Percentiles rank a stretch among this genome's conserved stretches.
These are phyloP conservation scores for Hypercompe scribonia DNA, from an alignment of 2,888 invertebrate species.

Conservation along the genomic window DNA sequence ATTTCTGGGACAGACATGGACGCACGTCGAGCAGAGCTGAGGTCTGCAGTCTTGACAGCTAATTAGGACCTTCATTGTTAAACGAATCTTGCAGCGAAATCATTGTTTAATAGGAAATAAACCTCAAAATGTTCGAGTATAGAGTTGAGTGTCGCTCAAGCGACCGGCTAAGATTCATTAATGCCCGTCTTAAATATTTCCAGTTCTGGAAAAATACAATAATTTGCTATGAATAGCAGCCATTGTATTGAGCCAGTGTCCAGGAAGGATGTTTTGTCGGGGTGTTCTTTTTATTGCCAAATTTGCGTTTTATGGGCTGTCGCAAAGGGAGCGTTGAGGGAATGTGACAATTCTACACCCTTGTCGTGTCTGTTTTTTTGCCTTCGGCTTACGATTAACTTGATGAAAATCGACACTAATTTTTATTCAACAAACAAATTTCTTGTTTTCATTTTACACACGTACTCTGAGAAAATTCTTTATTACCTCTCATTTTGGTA, in stretches of 20 bases:
- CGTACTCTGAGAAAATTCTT: not conserved
- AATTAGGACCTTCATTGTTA: constrained; percentile 85
- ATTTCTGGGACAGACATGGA: constrained; percentile 79
- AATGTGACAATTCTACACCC: constrained; percentile 78
- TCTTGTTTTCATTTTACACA: not conserved
- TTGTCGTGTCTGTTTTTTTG: constrained; percentile 66
- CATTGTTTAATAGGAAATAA: constrained; percentile 53
- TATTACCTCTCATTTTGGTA: not conserved
- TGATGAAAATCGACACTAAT: constrained; percentile 26
- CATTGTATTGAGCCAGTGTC: constrained; percentile 85
- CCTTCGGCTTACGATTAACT: constrained; percentile 58
- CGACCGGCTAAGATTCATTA: constrained; percentile 70
- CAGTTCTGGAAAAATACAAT: constrained; percentile 85
- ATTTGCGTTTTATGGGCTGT: constrained; percentile 85
- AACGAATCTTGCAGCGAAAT: constrained; percentile 74
- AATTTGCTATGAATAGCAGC: constrained; percentile 80
- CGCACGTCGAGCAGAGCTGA: constrained; percentile 64
- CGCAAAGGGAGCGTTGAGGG: constrained; percentile 74
- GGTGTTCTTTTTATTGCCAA: constrained; percentile 84
- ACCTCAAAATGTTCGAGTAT: constrained; percentile 50
- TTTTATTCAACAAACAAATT: not conserved
- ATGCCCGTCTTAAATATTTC: constrained; percentile 83
- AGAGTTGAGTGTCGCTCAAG: constrained; percentile 64
- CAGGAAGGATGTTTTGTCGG: constrained; percentile 84
- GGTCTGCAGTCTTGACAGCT: constrained; percentile 83